Evolutionary conservation across 2,797 vertebrate species (phyloP), one percentile per base, ranked within the genome.

Genomic region (Cyclura pinguis): DNA sequence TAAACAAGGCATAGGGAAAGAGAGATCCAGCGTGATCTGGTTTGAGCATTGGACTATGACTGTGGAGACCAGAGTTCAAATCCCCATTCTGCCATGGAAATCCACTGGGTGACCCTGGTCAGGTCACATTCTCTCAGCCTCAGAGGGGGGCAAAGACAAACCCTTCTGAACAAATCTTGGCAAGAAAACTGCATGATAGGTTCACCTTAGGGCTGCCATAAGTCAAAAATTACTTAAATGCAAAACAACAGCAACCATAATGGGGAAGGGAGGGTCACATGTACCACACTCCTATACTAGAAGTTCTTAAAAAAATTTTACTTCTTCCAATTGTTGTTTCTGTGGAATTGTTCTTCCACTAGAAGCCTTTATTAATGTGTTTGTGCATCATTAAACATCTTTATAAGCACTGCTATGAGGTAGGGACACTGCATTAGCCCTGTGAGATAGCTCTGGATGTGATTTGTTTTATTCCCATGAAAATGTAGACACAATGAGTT

Each of bases 351-450:
- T 13, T 59, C 80, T 84, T 87, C 47, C n/a, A 67, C 73, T 87
- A 73, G 72, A 87, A 77, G n/a, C 20, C 50, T 59, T 86, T 42
- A 73, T 52, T 62, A 59, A 74, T 80, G 67, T 29, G 29, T 32
- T 72, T 74, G n/a, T 67, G 85, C 6, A 59, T 90, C 80, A 83
- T 87, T 91, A 78, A 78, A 77, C 69, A 87, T 52, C 73, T 27
- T 64, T 77, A 76, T 69, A 42, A 81, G 20, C 55, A 2, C 50
- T 69, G 27, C 18, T 73, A 74, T 67, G 42, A 76, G 24, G 69
- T 64, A 89, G 59, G 50, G 80, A 77, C n/a, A 42, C 35, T 83
- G n/a, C 72, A 62, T 73, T 78, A 38, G 27, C 38, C n/a, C 6
- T 32, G 27, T 77, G n/a, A 16, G 52, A 47, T 35, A 84, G 35